Base-by-base conservation (phyloP, 92 coral and sea anemone species). In the Pocillopora grandis region DNA sequence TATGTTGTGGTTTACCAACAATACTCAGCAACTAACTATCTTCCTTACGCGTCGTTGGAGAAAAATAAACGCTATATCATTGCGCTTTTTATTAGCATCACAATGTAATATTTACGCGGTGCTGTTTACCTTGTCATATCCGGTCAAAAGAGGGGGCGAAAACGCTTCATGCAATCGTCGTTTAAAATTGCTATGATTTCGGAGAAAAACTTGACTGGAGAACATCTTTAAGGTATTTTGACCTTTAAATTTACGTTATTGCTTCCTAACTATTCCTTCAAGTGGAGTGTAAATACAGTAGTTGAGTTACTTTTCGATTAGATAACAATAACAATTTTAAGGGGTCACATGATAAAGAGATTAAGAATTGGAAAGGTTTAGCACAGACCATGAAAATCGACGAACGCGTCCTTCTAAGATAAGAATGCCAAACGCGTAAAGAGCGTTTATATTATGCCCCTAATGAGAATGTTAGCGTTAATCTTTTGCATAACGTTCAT, bases 1-100 rank as follows among this genome's bases (percentile, higher is more conserved):
- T 55, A 27, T 67, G 19, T 63, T 83, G 86, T 56, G 86, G 80
- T 83, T 83, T 74, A 21, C 56, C 20, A 74, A 83, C 86, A 27
- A 63, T 73, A 31, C 56, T 17, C n/a, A 13, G 52, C 52, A 42
- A 42, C 52, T 42, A 42, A 71, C 12, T 36, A 69, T 12, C 42
- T 78, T 31, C n/a, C 33, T 20, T 13, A 31, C 56, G 73, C 78
- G 80, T 72, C 86, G 72, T 12, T 73, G 55, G 66, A 21, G 17
- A 66, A 7, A 27, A 56, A 11, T 52, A 48, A 71, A 9, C 85
- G 68, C 69, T 56, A 70, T 23, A 70, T 23, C n/a, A 18, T 33
- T 23, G 27, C 52, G 79, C 63, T 71, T 36, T 57, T 5, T n/a
- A 82, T 72, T 82, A 49, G 86, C 86, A 82, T 83, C 74, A 80